Conservation (phyloP, 1,140 invertebrate genomes). For the Procambarus virginalis region DNA sequence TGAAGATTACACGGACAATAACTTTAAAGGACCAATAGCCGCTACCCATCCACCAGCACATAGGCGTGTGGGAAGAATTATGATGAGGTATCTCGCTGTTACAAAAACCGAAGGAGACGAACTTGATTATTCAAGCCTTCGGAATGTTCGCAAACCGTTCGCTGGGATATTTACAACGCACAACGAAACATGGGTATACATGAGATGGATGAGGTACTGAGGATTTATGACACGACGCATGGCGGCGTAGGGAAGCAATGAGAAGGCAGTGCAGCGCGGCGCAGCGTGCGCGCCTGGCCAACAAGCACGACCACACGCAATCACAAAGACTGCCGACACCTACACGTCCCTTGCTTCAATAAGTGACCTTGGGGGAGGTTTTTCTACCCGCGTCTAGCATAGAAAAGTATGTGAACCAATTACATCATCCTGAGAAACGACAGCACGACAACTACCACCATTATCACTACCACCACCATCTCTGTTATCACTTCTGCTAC, state of each 20-base stretch:
- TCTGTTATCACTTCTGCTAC: too few relatives aligned
- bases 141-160: too few relatives aligned
- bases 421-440: too few relatives aligned
- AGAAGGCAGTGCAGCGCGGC: background rate
- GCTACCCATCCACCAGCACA: background rate
- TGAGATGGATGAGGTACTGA: background rate
- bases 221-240: background rate
- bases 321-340: too few relatives aligned
- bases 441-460: too few relatives aligned
- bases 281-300: background rate
- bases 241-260: background rate
- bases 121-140: too few relatives aligned
- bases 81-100: background rate
- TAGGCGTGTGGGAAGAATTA: background rate
- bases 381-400: background rate
- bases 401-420: background rate
- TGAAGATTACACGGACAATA: background rate
- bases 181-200: background rate
- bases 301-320: background rate
- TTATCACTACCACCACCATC: too few relatives aligned
- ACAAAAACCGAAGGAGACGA: background rate
- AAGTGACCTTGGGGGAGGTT: background rate
- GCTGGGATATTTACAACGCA: too few relatives aligned
- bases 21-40: background rate
- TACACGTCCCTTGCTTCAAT: background rate